These are phyloP conservation scores for Telmatochromis sp. DNA, from an alignment of 2,113 vertebrate species.

Conservation along the genomic window DNA sequence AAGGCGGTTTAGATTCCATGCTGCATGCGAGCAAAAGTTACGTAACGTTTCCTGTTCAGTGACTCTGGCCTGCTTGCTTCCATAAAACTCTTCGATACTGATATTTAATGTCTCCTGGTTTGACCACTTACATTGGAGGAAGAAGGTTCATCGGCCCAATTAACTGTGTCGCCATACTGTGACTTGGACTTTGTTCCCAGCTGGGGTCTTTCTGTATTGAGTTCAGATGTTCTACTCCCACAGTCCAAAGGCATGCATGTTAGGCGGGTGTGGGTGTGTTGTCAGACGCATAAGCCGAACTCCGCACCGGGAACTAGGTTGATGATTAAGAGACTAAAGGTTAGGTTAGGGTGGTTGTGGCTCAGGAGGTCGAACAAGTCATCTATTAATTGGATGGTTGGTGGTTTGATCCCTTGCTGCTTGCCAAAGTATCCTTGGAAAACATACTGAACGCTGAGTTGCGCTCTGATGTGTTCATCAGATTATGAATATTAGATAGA, in stretches of 20 bases:
- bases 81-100: not conserved
- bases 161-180: not conserved
- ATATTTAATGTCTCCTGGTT: not conserved
- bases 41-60: not conserved
- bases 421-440: not conserved
- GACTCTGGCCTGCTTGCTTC: not conserved
- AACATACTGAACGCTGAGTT: not conserved
- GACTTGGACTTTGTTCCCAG: not conserved
- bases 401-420: not conserved
- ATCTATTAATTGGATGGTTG: not conserved
- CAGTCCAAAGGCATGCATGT: not conserved
- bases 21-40: not conserved
- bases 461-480: not conserved
- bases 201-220: not conserved
- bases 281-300: not conserved
- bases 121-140: not conserved
- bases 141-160: not conserved
- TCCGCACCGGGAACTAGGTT: not conserved
- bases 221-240: not conserved
- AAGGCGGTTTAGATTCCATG: not conserved
- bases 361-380: not conserved
- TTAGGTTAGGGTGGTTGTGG: not conserved
- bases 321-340: not conserved
- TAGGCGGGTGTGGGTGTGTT: not conserved
- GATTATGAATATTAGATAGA: not conserved